These are phyloP conservation scores for Heteromurus nitidus DNA, from an alignment of 2,888 invertebrate species.

Conservation along the genomic window DNA sequence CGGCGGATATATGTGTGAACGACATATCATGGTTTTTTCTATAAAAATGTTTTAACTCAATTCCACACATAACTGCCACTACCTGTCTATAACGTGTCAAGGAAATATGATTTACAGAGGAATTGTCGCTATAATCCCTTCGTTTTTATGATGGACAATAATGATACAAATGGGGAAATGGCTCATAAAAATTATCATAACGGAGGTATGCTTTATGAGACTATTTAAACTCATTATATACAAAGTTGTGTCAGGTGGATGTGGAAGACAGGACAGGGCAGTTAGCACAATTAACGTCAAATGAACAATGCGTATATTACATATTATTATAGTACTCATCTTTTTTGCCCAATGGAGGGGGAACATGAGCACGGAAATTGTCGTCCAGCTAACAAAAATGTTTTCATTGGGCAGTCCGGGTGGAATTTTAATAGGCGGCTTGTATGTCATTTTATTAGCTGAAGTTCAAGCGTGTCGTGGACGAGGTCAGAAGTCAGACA, in stretches of 20 bases:
- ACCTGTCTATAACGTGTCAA: neutral
- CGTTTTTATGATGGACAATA: neutral
- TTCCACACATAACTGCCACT: neutral
- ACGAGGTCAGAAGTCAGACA: slow-evolving; percentile 29
- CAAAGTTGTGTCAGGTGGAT: no score
- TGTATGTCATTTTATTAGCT: neutral
- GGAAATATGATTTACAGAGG: neutral
- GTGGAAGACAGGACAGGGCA: no score
- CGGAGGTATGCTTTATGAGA: no score
- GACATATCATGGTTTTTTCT: slow-evolving; percentile 1
- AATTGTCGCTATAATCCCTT: neutral
- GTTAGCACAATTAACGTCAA: no score
- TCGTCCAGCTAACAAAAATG: neutral
- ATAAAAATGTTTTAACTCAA: slow-evolving; percentile 21
- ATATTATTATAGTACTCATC: no score
- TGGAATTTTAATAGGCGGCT: slow-evolving; percentile 14
- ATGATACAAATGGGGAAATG: neutral
- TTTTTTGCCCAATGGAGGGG: no score
- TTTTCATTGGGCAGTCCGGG: neutral
- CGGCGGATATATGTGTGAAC: neutral
- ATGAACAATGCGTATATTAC: no score
- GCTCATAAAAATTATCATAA: neutral
- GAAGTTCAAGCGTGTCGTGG: neutral
- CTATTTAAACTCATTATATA: no score
- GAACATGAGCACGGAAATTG: neutral